Conservation (phyloP, 2,888 invertebrate genomes). For the Elegia similella region DNA sequence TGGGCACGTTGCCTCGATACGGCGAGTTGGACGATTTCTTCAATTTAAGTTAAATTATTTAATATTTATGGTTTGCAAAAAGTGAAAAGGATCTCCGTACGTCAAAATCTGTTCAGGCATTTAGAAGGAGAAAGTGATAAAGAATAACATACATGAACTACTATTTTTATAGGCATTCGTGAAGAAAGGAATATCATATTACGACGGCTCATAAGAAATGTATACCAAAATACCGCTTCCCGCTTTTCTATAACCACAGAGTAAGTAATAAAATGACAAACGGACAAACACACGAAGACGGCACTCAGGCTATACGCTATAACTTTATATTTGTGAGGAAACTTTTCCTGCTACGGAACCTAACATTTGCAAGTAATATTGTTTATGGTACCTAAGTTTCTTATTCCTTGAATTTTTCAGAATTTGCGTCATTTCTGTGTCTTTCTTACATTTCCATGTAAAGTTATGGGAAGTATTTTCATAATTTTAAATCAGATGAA, state of each 20-base stretch:
- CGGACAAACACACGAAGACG: slow-evolving; percentile 37
- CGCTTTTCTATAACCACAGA: slow-evolving; percentile 8
- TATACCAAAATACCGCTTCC: slow-evolving; percentile 13
- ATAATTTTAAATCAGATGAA: too few relatives aligned
- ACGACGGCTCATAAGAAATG: not conserved
- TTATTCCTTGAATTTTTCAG: not conserved
- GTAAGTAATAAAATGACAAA: slow-evolving; percentile 31
- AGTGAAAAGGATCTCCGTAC: too few relatives aligned
- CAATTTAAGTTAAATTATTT: too few relatives aligned
- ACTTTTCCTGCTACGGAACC: slow-evolving; percentile 28
- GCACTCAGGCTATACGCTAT: slow-evolving; percentile 21
- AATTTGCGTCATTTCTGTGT: not conserved
- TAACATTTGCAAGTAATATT: not conserved
- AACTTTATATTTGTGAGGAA: slow-evolving; percentile 33
- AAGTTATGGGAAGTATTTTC: not conserved
- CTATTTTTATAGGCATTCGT: too few relatives aligned
- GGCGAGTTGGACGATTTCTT: too few relatives aligned
- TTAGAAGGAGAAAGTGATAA: too few relatives aligned
- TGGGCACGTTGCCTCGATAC: too few relatives aligned
- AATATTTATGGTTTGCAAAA: too few relatives aligned
- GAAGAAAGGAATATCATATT: too few relatives aligned
- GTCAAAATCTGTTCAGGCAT: too few relatives aligned
- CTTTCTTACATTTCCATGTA: not conserved
- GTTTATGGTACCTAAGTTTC: not conserved
- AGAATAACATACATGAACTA: too few relatives aligned